Evolutionary conservation across 2,888 invertebrate genomes (phyloP), one percentile per base, ranked within the genome.

Genomic region (Hyles lineata): DNA sequence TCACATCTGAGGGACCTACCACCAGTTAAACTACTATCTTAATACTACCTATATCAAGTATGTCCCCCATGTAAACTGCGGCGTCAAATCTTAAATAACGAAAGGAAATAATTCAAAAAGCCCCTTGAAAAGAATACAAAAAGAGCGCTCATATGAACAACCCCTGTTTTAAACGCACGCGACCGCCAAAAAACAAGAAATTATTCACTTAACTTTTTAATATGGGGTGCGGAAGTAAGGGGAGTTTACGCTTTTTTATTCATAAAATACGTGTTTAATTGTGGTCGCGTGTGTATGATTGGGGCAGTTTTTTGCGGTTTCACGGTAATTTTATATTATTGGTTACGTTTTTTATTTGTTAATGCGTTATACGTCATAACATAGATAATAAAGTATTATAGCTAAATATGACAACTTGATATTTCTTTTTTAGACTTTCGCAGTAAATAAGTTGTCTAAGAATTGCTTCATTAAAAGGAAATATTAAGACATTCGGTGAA

Each of bases 131-230:
- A 60, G 15, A 67, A 67, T 19, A 43, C 35, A 35, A 21, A 91
- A 93, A 92, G 87, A 84, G 83, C 81, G 85, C 79, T 88, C 89
- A 90, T 90, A 89, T 60, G 32, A 19, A 58, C 73, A 69, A 74
- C 70, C 74, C 69, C 73, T 72, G 61, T 72, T 67, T 71, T 73
- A 74, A 80, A 75, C 82, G 85, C 93, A 93, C 94, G 92, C 91
- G 93, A 89, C 76, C 79, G 74, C 77, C 83, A 89, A 93, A 93
- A 92, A 93, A 92, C 85, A 69, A 15, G 77, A 82, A 87, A 90
- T 90, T 89, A 87, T 89, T 89, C 89, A 88, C 85, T 88, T 88
- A 89, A 82, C 83, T 90, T 92, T 92, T 93, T 91, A 89, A 89
- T 85, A 78, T 79, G 76, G 81, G 50, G 72, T 43, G 73, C 76